Percentiles rank a stretch among this genome's conserved stretches.
Conservation (phyloP, 2,113 vertebrate species). For the Heteronetta atricapilla region DNA sequence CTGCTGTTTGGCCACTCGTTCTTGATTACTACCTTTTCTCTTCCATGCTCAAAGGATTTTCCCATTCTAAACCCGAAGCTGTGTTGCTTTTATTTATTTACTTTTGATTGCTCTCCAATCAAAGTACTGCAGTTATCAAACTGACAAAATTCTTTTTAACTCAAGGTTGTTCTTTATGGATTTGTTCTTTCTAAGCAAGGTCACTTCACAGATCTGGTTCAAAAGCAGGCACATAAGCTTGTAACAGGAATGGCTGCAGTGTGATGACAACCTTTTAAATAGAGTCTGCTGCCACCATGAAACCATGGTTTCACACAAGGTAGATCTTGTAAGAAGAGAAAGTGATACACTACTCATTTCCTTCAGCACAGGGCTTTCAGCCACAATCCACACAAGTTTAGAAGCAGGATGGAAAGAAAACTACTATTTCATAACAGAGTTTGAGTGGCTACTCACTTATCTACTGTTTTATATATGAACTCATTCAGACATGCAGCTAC, state of each 20-base stretch:
- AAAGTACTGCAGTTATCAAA: neutral
- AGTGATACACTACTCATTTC: accelerated
- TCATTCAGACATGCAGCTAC: slow-evolving; percentile 65
- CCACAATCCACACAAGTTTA: neutral
- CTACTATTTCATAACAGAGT: neutral
- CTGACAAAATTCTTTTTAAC: neutral
- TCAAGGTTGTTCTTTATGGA: neutral
- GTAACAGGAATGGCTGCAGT: neutral
- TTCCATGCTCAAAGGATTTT: neutral
- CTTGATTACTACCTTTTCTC: neutral
- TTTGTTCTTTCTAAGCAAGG: neutral
- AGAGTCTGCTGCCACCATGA: neutral
- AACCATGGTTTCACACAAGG: neutral
- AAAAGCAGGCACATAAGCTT: neutral
- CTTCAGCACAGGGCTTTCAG: neutral
- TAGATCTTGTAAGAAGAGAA: neutral
- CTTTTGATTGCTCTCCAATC: neutral
- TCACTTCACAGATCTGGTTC: neutral
- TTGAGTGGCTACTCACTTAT: slow-evolving; percentile 66
- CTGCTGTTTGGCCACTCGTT: neutral
- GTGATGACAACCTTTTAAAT: neutral
- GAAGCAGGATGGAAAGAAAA: neutral
- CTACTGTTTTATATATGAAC: slow-evolving; percentile 52
- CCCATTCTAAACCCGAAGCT: neutral
- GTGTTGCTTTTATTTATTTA: neutral